Conservation (phyloP, 2,113 vertebrate species). For the Piaya cayana region DNA sequence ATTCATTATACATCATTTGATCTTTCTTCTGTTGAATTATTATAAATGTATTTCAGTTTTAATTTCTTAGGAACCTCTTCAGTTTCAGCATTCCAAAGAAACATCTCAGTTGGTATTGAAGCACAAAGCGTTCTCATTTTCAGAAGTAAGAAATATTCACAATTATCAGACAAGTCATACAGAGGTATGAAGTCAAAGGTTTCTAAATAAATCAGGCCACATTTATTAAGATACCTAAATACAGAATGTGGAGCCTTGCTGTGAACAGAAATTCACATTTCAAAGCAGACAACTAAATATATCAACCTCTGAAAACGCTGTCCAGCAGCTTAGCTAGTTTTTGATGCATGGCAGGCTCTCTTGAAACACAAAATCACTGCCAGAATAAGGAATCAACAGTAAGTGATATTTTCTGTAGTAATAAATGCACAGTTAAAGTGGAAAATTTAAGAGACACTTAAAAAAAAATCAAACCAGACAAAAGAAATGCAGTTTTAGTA, state of each 20-base stretch:
- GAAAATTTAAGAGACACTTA: background rate
- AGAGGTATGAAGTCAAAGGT: background rate
- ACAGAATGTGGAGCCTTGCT: background rate
- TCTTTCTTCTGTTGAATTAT: background rate
- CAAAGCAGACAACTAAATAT: conserved; percentile 2
- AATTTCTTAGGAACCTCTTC: background rate
- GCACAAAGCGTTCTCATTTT: background rate
- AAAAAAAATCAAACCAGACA: background rate
- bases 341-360: background rate
- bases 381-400: background rate
- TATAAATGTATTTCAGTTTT: background rate
- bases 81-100: background rate
- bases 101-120: background rate
- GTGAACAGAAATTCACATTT: background rate
- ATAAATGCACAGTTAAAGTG: background rate
- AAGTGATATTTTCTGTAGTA: background rate
- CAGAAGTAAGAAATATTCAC: background rate
- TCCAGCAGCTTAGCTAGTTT: background rate
- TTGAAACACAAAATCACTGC: background rate
- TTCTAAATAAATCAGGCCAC: background rate
- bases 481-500: background rate
- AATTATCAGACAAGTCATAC: background rate
- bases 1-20: background rate
- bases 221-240: background rate
- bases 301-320: background rate